phyloP scores from a whole-genome alignment of 2,888 invertebrate genomes.

The Drosophila mimica region DNA sequence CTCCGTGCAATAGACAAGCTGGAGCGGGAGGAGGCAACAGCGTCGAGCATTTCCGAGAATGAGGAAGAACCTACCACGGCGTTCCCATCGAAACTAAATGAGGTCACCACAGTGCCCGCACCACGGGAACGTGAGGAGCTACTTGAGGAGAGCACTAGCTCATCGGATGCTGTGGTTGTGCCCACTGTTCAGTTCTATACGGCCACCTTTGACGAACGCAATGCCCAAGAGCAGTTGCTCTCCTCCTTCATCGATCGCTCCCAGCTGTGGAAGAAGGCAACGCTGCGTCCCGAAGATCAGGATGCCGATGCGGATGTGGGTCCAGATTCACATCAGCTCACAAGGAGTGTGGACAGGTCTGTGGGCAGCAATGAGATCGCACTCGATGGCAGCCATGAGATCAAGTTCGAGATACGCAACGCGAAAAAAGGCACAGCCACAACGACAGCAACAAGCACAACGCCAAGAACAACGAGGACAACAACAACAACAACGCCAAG shows the following conservation, averaged over 20 bases:
- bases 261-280: conserved; percentile 74
- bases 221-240: conserved; percentile 81
- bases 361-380: conserved; percentile 83
- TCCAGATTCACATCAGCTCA: conserved; percentile 80
- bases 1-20: conserved; percentile 91
- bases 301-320: conserved; percentile 28
- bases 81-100: conserved; percentile 27
- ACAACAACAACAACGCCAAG: conserved; percentile 84
- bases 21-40: conserved; percentile 87
- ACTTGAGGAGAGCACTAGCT: conserved; percentile 86
- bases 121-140: conserved; percentile 82
- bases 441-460: conserved; percentile 47
- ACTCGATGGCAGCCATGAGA: conserved; percentile 75
- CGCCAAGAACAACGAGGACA: conserved; percentile 83
- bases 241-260: conserved; percentile 81
- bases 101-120: conserved; percentile 45
- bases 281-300: conserved; percentile 39
- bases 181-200: conserved; percentile 87
- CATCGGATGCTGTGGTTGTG: conserved; percentile 84
- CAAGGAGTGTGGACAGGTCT: conserved; percentile 83
- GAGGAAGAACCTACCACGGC: conserved; percentile 30
- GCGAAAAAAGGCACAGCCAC: conserved; percentile 79
- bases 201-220: conserved; percentile 82
- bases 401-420: conserved; percentile 83
- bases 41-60: conserved; percentile 39